Percentiles rank a stretch among this genome's conserved stretches.
Conservation (phyloP, 2,113 vertebrate genomes). For the Corapipo altera region DNA sequence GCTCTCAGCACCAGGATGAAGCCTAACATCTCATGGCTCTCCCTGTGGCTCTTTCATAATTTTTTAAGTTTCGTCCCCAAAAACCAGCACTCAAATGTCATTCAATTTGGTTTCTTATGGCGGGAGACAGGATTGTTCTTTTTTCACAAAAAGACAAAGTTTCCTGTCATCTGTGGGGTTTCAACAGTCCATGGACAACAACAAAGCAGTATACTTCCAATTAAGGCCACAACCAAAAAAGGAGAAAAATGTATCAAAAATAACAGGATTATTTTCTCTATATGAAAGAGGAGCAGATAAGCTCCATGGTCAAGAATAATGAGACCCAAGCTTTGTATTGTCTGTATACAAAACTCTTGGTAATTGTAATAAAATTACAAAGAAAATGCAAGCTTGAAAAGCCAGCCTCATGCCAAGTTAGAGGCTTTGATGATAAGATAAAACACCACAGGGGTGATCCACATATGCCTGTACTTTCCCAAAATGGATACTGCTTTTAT, state of each 20-base stretch:
- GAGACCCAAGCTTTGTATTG: constrained; percentile 8
- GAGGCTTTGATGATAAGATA: constrained; percentile 51
- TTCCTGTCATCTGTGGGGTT: not conserved
- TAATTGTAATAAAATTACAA: constrained; percentile 48
- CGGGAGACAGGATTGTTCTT: constrained; percentile 10
- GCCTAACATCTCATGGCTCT: not conserved
- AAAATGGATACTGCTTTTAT: constrained; percentile 15
- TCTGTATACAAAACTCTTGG: not conserved
- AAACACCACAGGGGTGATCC: constrained; percentile 40
- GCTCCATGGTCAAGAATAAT: constrained; percentile 2
- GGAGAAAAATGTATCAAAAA: not conserved
- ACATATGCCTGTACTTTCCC: not conserved
- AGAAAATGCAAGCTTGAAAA: constrained; percentile 39
- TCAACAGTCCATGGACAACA: constrained; percentile 22
- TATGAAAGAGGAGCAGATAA: constrained; percentile 3
- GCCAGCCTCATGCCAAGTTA: constrained; percentile 20
- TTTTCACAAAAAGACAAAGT: constrained; percentile 27
- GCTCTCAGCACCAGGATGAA: not conserved
- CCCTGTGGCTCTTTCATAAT: not conserved
- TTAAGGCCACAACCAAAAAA: not conserved
- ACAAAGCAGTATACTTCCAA: constrained; percentile 13
- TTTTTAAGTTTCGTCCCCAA: not conserved
- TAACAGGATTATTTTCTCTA: constrained; percentile 13
- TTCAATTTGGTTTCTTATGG: not conserved
- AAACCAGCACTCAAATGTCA: not conserved